A percentile compares a stretch with the other conserved stretches of the same genome.
These are phyloP conservation scores for Acleris literana DNA, from an alignment of 2,888 invertebrate genomes.

Conservation along the genomic window DNA sequence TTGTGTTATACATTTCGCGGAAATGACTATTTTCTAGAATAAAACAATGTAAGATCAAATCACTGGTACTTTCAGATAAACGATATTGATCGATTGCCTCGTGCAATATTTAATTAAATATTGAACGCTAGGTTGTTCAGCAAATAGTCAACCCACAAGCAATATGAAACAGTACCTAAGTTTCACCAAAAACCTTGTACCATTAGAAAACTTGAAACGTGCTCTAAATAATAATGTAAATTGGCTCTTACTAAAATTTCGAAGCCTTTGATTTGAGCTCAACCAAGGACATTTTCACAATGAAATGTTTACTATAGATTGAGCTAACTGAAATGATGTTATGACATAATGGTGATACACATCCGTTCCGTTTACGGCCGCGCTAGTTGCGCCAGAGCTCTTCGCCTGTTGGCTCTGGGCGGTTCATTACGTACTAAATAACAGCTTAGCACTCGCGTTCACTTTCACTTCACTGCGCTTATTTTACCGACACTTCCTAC, in stretches of 20 bases:
- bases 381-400: constrained; percentile 7
- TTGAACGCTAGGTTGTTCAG: not conserved
- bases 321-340: constrained; percentile 15
- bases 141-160: constrained; percentile 8
- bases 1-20: too few species aligned
- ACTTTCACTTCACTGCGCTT: constrained; percentile 28
- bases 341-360: constrained; percentile 24
- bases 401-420: constrained; percentile 1
- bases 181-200: constrained; percentile 22
- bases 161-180: constrained; percentile 13
- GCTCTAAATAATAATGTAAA: not conserved
- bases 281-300: constrained; percentile 26
- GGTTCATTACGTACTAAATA: constrained; percentile 22
- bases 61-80: too few species aligned
- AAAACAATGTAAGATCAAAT: too few species aligned
- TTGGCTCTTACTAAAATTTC: not conserved
- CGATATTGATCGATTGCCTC: too few species aligned
- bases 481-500: constrained; percentile 23
- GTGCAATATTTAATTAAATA: too few species aligned
- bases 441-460: constrained; percentile 15
- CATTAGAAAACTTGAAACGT: constrained; percentile 17
- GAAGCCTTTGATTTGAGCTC: not conserved
- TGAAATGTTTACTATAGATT: not conserved
- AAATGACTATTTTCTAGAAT: too few species aligned
- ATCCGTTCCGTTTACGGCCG: not conserved